A percentile compares a stretch with the other conserved stretches of the same genome.
phyloP scores from a whole-genome alignment of 2,797 vertebrate species.

The Apodemus agrarius region DNA sequence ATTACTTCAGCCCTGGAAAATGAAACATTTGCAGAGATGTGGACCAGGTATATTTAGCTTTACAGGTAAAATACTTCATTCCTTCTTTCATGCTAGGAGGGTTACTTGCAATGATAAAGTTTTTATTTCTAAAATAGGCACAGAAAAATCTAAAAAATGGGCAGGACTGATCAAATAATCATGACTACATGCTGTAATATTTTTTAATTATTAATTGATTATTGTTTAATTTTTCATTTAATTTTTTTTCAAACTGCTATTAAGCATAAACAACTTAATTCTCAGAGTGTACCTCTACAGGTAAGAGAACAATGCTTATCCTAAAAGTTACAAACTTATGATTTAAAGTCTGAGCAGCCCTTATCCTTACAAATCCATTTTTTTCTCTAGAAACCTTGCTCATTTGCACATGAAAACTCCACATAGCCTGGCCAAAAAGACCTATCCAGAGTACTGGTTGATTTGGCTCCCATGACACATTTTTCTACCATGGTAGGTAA shows the following conservation, averaged over 20 bases:
- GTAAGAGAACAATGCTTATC: not conserved
- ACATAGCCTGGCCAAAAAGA: not conserved
- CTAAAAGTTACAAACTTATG: not conserved
- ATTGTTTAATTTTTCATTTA: not conserved
- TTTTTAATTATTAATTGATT: not conserved
- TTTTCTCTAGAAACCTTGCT: not conserved
- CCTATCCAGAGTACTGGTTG: not conserved
- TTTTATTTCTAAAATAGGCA: not conserved
- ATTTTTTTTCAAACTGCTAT: not conserved
- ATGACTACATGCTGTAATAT: not conserved
- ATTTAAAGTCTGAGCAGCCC: not conserved
- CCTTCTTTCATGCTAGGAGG: not conserved
- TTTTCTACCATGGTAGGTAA: not conserved
- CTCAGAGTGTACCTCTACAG: not conserved
- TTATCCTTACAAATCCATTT: not conserved
- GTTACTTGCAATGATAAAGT: not conserved
- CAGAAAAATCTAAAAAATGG: not conserved
- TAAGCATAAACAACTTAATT: not conserved
- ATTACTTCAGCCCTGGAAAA: not conserved
- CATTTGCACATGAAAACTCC: not conserved
- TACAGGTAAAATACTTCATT: too few species aligned
- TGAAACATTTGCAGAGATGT: not conserved
- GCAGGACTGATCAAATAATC: not conserved
- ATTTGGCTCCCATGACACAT: fast-evolving
- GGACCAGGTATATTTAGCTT: not conserved